These are phyloP conservation scores for Meriones psammophilus DNA, from an alignment of 2,797 vertebrate species.

Conservation along the genomic window DNA sequence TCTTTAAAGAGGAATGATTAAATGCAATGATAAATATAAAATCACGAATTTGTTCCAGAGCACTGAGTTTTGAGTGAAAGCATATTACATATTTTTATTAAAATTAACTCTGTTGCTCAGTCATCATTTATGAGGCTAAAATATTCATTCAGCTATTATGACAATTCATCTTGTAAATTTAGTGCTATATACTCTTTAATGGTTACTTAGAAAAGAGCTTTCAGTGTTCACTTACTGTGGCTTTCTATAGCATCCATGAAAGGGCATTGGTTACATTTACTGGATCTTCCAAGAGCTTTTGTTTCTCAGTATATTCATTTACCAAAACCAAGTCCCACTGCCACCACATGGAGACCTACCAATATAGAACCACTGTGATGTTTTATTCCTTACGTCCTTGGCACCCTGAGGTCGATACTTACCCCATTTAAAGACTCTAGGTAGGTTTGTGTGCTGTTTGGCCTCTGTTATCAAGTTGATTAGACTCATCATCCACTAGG, in stretches of 20 bases:
- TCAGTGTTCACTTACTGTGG: background rate
- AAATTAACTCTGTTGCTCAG: slow-evolving; percentile 25
- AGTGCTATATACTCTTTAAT: background rate
- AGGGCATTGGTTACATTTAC: background rate
- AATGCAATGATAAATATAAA: slow-evolving; percentile 21
- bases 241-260: background rate
- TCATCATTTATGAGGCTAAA: background rate
- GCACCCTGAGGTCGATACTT: background rate
- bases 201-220: background rate
- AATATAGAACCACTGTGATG: background rate
- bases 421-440: background rate
- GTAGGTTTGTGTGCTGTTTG: background rate
- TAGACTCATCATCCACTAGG: background rate
- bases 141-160: background rate
- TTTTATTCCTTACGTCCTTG: background rate
- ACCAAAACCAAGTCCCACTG: background rate
- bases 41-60: background rate
- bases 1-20: slow-evolving; percentile 31
- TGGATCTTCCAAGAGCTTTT: background rate
- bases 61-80: background rate
- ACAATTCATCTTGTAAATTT: background rate
- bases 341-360: background rate
- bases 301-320: background rate
- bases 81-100: slow-evolving; percentile 36
- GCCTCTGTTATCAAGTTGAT: background rate